Conservation (phyloP, 2,888 invertebrate species). For the Acanthosepion lycidas region DNA sequence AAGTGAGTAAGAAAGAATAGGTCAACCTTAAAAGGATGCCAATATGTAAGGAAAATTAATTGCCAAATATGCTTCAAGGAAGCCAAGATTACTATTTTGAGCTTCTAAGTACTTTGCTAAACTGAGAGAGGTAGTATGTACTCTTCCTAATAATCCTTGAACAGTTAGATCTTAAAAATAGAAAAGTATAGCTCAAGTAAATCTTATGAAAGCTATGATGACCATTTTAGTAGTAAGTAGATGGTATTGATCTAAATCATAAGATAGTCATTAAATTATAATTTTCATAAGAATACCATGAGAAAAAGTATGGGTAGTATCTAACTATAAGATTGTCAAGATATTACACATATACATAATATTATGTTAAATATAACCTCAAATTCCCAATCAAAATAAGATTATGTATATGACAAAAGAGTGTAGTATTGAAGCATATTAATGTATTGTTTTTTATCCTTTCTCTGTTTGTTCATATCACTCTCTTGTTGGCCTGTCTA, state of each 20-base stretch:
- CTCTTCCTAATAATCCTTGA: neutral
- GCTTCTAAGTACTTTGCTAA: neutral
- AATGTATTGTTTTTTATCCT: no score
- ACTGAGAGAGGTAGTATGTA: neutral
- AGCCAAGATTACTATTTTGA: neutral
- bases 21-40: neutral
- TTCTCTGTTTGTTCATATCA: no score
- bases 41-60: neutral
- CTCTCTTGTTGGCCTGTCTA: no score
- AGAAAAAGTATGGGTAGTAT: neutral
- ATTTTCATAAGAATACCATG: neutral
- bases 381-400: no score
- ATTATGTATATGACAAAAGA: no score
- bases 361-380: neutral
- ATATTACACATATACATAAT: neutral
- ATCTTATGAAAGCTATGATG: neutral
- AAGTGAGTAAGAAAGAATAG: neutral
- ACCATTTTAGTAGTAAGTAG: neutral
- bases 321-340: neutral
- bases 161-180: neutral
- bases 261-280: neutral
- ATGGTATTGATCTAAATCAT: neutral
- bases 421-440: no score
- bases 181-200: neutral
- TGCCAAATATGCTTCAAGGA: constrained; percentile 18